A percentile compares a stretch with the other conserved stretches of the same genome.
These are phyloP conservation scores for Apoda limacodes DNA, from an alignment of 2,888 invertebrate genomes.

Conservation along the genomic window DNA sequence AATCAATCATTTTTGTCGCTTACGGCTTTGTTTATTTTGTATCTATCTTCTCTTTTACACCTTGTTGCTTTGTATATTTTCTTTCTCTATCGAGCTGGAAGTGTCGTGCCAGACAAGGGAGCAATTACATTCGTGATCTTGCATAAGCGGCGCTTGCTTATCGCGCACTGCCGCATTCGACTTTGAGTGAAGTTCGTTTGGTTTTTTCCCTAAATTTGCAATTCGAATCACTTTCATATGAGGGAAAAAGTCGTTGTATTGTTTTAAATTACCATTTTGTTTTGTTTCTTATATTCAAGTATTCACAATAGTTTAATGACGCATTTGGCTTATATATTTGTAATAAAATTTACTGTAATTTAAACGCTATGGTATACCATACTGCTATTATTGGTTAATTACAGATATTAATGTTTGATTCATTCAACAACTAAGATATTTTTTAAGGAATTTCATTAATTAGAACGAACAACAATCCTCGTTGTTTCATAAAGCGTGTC, in stretches of 20 bases:
- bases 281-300: constrained; percentile 8
- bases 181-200: constrained; percentile 59
- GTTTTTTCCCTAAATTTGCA: constrained; percentile 64
- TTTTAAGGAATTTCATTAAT: too few relatives aligned
- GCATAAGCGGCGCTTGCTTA: constrained; percentile 70
- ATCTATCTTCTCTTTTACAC: constrained; percentile 38
- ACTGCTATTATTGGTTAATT: too few relatives aligned
- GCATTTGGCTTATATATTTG: too few relatives aligned
- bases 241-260: constrained; percentile 39
- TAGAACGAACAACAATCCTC: too few relatives aligned
- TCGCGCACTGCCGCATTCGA: constrained; percentile 64
- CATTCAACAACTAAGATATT: too few relatives aligned
- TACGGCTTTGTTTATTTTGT: constrained; percentile 54
- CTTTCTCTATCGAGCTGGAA: constrained; percentile 59
- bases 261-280: constrained; percentile 19
- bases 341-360: too few relatives aligned
- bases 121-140: constrained; percentile 72
- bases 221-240: constrained; percentile 55
- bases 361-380: too few relatives aligned
- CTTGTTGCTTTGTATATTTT: constrained; percentile 23
- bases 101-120: constrained; percentile 69
- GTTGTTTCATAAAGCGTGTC: too few relatives aligned
- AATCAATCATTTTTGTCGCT: constrained; percentile 71
- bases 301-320: constrained; percentile 3
- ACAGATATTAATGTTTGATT: too few relatives aligned